Evolutionary conservation across 2,797 vertebrate genomes (phyloP), one percentile per base, ranked within the genome.

Genomic region (Paratrypauchen microcephalus): DNA sequence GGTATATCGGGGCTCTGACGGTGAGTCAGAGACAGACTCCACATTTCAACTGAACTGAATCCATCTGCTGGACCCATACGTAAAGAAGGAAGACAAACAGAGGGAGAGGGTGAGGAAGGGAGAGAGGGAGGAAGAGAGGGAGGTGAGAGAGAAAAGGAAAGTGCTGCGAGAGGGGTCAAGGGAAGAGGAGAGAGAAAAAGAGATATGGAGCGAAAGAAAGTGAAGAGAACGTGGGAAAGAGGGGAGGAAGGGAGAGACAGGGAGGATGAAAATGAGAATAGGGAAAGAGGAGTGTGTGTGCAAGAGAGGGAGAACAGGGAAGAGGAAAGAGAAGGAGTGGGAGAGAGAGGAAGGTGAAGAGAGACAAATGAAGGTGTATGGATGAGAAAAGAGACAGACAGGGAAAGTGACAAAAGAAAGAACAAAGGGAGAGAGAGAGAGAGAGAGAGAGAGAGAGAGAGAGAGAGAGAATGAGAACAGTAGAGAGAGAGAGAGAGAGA

Each of bases 21-120:
- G 24, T 26, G 24, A 30, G 56, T 26, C 11, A 18, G 16, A 18
- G 24, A 24, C 56, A 58, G 26, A 26, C 4, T 26, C 6, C 56
- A 16, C 56, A 58, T 58, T 58, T 58, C 56, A 58, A 30, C 56
- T 18, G 26, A 58, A 18, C 56, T 8, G 56, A 58, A 26, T 19
- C 58, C 58, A 60, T 60, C 58, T 60, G 58, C 58, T 36, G 58
- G 28, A 60, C 58, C 28, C 16, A 32, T 11, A n/a, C 30, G 16
- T n/a, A 4, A 18, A 2, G 24, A 26, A 1, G 15, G 21, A 54
- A 9, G n/a, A 21, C 8, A 6, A 23, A 9, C n/a, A 23, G 52
- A 18, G 8, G 3, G 8, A 21, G 50, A n/a, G 2, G 4, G 50
- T 2, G 24, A 26, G 24, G 24, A 7, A 21, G 19, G 6, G 9